Conservation (phyloP, 2,113 vertebrate genomes). For the Lepus europaeus region DNA sequence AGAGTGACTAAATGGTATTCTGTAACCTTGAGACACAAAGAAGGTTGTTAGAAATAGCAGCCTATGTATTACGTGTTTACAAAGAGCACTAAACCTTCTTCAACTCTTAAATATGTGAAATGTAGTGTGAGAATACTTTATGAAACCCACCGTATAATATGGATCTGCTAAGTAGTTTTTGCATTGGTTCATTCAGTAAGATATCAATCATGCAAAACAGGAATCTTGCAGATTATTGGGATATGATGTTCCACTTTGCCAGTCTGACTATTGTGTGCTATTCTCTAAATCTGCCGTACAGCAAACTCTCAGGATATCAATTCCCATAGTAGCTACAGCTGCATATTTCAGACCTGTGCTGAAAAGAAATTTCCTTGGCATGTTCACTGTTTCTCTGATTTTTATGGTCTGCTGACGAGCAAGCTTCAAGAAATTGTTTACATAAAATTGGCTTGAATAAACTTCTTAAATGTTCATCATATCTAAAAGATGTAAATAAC, state of each 20-base stretch:
- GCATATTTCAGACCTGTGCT: background rate
- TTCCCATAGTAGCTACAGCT: background rate
- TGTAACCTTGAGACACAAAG: background rate
- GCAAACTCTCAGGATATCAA: background rate
- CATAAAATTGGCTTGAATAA: slow-evolving; percentile 25
- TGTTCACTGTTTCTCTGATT: background rate
- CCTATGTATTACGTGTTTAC: background rate
- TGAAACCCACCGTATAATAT: background rate
- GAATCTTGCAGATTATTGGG: background rate
- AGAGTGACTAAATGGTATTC: background rate
- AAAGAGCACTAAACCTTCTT: background rate
- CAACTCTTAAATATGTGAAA: background rate
- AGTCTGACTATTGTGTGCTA: background rate
- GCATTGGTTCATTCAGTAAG: background rate
- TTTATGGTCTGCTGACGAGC: background rate
- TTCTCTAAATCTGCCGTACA: background rate
- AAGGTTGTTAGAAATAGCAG: background rate
- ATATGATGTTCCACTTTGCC: background rate
- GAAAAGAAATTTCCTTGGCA: background rate
- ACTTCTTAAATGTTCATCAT: background rate
- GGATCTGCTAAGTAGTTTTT: background rate
- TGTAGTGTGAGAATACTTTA: background rate
- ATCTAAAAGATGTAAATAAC: background rate
- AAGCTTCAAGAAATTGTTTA: background rate
- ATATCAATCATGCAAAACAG: background rate